Conservation (phyloP, 2,888 invertebrate species). For the Lysandra coridon region DNA sequence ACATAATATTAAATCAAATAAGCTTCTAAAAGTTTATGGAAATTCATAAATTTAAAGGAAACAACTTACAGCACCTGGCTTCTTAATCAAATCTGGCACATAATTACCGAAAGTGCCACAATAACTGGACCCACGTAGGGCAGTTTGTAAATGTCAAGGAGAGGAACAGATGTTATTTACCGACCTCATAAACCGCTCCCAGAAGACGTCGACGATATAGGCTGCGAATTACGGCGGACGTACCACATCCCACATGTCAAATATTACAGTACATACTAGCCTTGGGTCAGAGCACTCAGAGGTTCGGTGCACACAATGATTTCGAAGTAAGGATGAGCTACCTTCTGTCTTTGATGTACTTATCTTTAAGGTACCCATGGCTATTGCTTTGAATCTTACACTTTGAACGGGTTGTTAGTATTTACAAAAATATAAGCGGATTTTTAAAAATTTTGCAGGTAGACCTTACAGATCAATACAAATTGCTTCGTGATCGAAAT, state of each 20-base stretch:
- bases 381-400: background rate
- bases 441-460: too few species aligned
- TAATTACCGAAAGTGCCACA: constrained; percentile 4
- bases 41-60: background rate
- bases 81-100: constrained; percentile 5
- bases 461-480: too few species aligned
- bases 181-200: constrained; percentile 29
- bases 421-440: too few species aligned
- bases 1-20: too few species aligned
- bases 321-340: background rate
- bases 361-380: background rate
- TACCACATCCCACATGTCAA: constrained; percentile 8
- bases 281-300: background rate
- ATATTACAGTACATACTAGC: background rate
- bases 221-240: constrained; percentile 5
- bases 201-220: constrained; percentile 13
- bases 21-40: background rate
- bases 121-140: constrained; percentile 6
- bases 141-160: constrained; percentile 29
- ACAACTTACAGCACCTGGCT: background rate
- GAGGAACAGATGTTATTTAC: constrained; percentile 26
- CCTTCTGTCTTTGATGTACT: background rate
- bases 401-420: background rate
- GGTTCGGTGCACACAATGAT: background rate
- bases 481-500: too few species aligned